Conservation (phyloP, 2,113 vertebrate species). For the Lophotis ruficrista region DNA sequence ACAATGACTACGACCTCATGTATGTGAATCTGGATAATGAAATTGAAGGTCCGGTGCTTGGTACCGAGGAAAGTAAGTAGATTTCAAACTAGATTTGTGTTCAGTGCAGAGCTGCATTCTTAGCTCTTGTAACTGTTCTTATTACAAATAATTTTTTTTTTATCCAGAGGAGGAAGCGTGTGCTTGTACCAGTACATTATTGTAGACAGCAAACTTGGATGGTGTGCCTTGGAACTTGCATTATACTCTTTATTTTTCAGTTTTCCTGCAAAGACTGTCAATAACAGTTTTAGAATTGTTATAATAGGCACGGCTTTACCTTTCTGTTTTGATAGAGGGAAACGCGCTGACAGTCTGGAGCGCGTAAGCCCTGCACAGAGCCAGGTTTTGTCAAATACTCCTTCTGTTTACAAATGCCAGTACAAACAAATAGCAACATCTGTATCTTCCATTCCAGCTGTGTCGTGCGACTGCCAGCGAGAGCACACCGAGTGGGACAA, state of each 20-base stretch:
- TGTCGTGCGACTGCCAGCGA: conserved; percentile 77
- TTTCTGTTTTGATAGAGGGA: not conserved
- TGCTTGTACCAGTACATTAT: not conserved
- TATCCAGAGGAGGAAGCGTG: not conserved
- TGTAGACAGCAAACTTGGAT: not conserved
- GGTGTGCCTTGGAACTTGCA: not conserved
- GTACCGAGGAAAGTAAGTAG: conserved; percentile 77
- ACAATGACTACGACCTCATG: conserved; percentile 76
- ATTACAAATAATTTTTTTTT: not conserved
- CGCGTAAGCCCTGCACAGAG: not conserved
- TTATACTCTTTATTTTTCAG: not conserved
- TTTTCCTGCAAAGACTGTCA: not conserved
- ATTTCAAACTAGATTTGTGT: not conserved
- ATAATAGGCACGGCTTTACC: no score
- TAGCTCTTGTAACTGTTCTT: not conserved
- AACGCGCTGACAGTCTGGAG: not conserved
- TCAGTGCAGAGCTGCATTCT: not conserved
- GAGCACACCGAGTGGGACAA: conserved; percentile 93
- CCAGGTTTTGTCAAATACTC: not conserved
- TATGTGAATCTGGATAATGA: conserved; percentile 77
- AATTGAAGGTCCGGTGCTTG: conserved; percentile 81
- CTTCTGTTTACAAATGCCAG: not conserved
- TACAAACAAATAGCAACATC: not conserved
- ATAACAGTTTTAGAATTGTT: not conserved
- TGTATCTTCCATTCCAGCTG: conserved; percentile 50